Evolutionary conservation across 2,888 invertebrate species (phyloP).

Genomic region (Sesamia inferens): DNA sequence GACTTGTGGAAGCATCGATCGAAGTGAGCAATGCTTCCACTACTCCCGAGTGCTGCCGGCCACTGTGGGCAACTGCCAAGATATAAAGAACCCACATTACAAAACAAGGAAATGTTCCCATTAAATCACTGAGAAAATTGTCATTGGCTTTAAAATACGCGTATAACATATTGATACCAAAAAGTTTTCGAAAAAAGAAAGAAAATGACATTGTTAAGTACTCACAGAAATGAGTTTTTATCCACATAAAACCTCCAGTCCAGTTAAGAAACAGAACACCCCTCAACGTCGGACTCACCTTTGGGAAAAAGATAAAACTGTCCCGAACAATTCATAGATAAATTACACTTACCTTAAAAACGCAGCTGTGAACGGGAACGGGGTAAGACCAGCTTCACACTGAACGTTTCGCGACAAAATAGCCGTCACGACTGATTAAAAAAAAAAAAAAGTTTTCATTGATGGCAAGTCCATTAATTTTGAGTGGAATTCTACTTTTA

Average conservation of each 20-base stretch:
- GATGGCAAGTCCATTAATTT: neutral
- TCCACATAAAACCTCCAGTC: slow-evolving; percentile 55
- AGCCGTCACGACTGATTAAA: neutral
- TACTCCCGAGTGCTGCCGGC: no score
- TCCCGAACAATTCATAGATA: slow-evolving; percentile 82
- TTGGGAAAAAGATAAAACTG: slow-evolving; percentile 79
- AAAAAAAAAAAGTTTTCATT: neutral
- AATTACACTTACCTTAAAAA: slow-evolving; percentile 82
- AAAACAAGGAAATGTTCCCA: slow-evolving; percentile 2
- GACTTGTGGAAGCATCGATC: no score
- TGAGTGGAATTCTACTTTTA: neutral
- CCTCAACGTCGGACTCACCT: slow-evolving; percentile 54
- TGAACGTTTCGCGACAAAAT: neutral
- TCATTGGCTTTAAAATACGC: neutral
- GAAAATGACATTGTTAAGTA: slow-evolving; percentile 22
- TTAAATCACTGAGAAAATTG: neutral
- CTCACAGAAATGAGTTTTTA: slow-evolving; percentile 41
- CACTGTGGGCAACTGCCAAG: no score
- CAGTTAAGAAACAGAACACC: slow-evolving; percentile 68
- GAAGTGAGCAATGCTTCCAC: no score
- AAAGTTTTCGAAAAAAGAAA: slow-evolving; percentile 2
- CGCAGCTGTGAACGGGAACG: slow-evolving; percentile 72
- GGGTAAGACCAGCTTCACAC: slow-evolving; percentile 56
- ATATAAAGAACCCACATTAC: no score
- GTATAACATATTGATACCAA: neutral